These are phyloP conservation scores for Dolichomitus sp. DNA, from an alignment of 2,888 invertebrate genomes.

Conservation along the genomic window DNA sequence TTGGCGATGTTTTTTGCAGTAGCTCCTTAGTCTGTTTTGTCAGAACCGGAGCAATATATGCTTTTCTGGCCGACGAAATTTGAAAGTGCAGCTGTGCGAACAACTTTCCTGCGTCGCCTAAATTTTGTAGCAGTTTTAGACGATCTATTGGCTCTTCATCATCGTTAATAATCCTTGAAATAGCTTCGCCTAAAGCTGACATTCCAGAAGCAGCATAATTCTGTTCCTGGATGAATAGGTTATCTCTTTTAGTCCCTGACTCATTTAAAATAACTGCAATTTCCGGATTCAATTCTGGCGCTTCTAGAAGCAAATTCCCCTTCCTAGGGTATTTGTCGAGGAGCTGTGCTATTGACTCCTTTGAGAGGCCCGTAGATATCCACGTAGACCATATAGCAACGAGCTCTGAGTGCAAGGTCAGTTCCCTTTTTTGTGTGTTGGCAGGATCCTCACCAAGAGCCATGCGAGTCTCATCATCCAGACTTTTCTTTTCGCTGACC, in stretches of 20 bases:
- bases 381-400: conserved; percentile 53
- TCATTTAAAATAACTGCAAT: conserved; percentile 57
- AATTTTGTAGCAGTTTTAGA: conserved; percentile 41
- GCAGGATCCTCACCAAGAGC: conserved; percentile 61
- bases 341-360: conserved; percentile 53
- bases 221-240: conserved; percentile 54
- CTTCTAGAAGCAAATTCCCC: too few species aligned
- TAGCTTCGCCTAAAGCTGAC: conserved; percentile 59
- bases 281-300: conserved; percentile 64
- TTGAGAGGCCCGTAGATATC: conserved; percentile 44
- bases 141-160: conserved; percentile 40
- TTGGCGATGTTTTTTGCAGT: conserved; percentile 52
- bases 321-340: conserved; percentile 65
- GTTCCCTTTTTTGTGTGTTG: conserved; percentile 30
- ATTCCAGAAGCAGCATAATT: conserved; percentile 61
- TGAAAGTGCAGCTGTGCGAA: conserved; percentile 47
- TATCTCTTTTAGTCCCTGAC: conserved; percentile 58
- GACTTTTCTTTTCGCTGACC: conserved; percentile 1
- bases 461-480: conserved; percentile 53
- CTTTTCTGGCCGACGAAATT: conserved; percentile 50
- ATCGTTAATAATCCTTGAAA: conserved; percentile 57
- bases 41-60: conserved; percentile 48
- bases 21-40: conserved; percentile 49
- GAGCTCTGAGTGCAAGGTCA: conserved; percentile 57
- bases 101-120: conserved; percentile 50